Base-by-base conservation (phyloP, 2,888 invertebrate species). In the Hypomecis atomaria region DNA sequence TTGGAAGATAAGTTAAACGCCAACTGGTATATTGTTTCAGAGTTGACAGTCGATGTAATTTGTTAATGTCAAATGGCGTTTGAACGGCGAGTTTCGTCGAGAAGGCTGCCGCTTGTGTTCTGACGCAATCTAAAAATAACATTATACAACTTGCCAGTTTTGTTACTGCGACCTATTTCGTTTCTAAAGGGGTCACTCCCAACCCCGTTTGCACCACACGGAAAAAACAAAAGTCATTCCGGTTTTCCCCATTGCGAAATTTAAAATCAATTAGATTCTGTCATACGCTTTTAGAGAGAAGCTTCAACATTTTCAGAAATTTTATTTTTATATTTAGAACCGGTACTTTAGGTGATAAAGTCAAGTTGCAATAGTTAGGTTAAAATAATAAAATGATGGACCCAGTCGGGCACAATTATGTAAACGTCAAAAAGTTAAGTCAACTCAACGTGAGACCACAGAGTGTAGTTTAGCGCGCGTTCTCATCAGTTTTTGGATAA, bases 21-120 rank as follows among this genome's bases (percentile, higher is more conserved):
- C 88, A 87, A 88, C 87, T 86, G 86, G 89, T 90, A 90, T 90
- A 92, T 92, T 91, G 92, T 92, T 91, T 92, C 90, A 88, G 83
- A 87, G 87, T 84, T 87, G 88, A 89, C 90, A 87, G 88, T 78
- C 87, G 78, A 85, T 87, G 90, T 91, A 90, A 91, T 92, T 92
- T 91, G 92, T 92, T 89, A 90, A 86, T 81, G 92, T 92, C 92
- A 89, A 75, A 66, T 78, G 78, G 78, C 75, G 81, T 79, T 78
- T 75, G 78, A 56, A 59, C 49, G 61, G 48, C 58, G 58, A 63
- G 77, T 74, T 77, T 75, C 74, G 73, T 23, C 13, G 37, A 52
- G 23, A 33, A 23, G 40, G 10, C 33, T 10, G 50, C 65, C 79
- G 76, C 79, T 81, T 6, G 54, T 37, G 3, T 36, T 52, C 83